Conservation (phyloP, 1,140 invertebrate species). For the Camponotus pennsylvanicus region DNA sequence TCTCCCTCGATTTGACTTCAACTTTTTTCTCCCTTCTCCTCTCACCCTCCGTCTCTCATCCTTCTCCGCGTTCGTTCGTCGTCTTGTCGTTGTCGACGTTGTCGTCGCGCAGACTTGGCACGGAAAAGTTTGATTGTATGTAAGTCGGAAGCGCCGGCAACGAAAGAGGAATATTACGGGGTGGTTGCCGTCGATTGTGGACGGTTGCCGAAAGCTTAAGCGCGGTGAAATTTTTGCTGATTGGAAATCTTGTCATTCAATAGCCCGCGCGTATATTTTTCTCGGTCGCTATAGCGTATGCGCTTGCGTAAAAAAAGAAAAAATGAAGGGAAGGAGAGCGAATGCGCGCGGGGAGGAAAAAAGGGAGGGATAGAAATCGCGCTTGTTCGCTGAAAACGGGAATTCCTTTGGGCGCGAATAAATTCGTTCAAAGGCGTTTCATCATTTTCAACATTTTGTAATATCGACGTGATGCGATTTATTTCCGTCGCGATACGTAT, state of each 20-base stretch:
- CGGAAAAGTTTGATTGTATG: conserved; percentile 75
- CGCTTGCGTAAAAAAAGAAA: conserved; percentile 11
- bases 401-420: conserved; percentile 33
- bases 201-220: conserved; percentile 22
- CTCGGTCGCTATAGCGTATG: not conserved
- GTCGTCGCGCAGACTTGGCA: conserved; percentile 35
- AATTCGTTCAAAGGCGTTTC: not conserved
- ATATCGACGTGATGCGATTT: conserved; percentile 17
- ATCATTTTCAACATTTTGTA: not conserved
- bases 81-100: conserved; percentile 22
- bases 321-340: not conserved
- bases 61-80: conserved; percentile 36
- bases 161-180: conserved; percentile 33
- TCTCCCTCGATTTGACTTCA: conserved; percentile 21
- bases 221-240: conserved; percentile 51
- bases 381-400: not conserved
- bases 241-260: conserved; percentile 65
- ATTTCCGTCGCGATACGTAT: not conserved
- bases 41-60: conserved; percentile 23
- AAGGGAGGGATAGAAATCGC: not conserved
- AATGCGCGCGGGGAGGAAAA: no score
- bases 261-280: conserved; percentile 56
- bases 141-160: conserved; percentile 34
- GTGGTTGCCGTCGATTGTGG: conserved; percentile 5
- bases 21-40: conserved; percentile 22